Evolutionary conservation across 2,113 vertebrate species (phyloP).

Genomic region (Tragelaphus buxtoni): DNA sequence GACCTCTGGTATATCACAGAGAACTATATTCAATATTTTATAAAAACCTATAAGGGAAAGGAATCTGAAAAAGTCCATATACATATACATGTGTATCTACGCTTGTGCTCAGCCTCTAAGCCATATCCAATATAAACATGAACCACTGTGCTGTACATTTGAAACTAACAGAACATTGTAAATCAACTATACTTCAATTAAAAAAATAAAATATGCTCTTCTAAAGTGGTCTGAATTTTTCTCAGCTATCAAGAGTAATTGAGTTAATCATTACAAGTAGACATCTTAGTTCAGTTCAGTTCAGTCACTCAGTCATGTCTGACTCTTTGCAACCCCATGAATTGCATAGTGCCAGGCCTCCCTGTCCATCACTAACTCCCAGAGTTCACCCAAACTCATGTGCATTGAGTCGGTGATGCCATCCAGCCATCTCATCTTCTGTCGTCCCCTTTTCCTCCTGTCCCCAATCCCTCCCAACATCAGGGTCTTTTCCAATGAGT

Average conservation of each 20-base stretch:
- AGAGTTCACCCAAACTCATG: not conserved
- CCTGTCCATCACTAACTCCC: not conserved
- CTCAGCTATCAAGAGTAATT: not conserved
- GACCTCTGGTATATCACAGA: not conserved
- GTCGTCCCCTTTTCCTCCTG: not conserved
- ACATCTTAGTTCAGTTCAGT: not conserved
- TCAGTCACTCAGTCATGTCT: accelerated
- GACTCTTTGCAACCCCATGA: accelerated
- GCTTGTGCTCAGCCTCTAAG: not conserved
- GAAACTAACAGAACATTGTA: not conserved
- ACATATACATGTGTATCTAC: not conserved
- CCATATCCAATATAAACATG: not conserved
- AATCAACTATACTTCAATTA: not conserved
- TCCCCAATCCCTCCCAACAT: not conserved
- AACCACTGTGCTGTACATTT: not conserved
- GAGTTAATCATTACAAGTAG: not conserved
- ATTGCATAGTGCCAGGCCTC: not conserved
- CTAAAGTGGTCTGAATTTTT: not conserved
- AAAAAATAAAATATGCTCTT: not conserved
- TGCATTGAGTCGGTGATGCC: not conserved
- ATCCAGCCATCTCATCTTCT: not conserved
- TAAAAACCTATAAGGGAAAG: not conserved
- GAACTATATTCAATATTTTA: not conserved
- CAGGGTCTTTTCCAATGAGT: not conserved
- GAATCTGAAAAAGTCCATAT: not conserved